These are phyloP conservation scores for Larimichthys polyactis DNA, from an alignment of 2,113 vertebrate genomes.

Conservation along the genomic window DNA sequence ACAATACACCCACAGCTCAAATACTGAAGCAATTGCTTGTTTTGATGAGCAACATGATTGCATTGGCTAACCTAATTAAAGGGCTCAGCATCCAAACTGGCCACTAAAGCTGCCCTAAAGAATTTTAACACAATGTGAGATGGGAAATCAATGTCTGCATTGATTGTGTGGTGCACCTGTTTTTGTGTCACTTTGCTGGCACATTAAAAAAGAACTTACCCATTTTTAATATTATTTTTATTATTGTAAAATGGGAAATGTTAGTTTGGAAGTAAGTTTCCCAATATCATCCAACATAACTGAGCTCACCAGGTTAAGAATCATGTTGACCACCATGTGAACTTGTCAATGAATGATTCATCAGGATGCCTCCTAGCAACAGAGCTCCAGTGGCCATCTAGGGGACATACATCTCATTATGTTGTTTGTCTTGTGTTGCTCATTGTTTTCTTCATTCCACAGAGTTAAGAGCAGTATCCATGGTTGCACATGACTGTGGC, in stretches of 20 bases:
- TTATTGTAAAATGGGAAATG: background rate
- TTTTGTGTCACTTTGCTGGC: background rate
- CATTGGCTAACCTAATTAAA: background rate
- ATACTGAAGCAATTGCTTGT: background rate
- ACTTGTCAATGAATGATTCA: conserved; percentile 64
- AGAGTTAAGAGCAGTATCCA: conserved; percentile 51
- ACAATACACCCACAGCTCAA: background rate
- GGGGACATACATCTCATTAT: conserved; percentile 59
- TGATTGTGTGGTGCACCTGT: too few species aligned
- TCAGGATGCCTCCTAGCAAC: conserved; percentile 57
- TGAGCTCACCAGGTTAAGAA: conserved; percentile 1
- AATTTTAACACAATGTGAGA: background rate
- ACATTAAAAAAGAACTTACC: background rate
- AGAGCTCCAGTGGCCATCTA: conserved; percentile 17
- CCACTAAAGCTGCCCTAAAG: background rate
- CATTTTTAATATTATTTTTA: background rate
- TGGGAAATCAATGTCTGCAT: background rate
- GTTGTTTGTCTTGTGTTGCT: conserved; percentile 63
- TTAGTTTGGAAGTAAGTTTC: background rate
- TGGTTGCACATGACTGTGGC: conserved; percentile 51
- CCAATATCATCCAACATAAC: background rate
- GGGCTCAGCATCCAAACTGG: background rate
- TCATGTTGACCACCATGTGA: conserved; percentile 58
- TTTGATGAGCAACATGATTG: conserved; percentile 4
- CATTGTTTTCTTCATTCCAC: conserved; percentile 74